These are phyloP conservation scores for Oostethus manadensis DNA, from an alignment of 2,113 vertebrate genomes.

Conservation along the genomic window DNA sequence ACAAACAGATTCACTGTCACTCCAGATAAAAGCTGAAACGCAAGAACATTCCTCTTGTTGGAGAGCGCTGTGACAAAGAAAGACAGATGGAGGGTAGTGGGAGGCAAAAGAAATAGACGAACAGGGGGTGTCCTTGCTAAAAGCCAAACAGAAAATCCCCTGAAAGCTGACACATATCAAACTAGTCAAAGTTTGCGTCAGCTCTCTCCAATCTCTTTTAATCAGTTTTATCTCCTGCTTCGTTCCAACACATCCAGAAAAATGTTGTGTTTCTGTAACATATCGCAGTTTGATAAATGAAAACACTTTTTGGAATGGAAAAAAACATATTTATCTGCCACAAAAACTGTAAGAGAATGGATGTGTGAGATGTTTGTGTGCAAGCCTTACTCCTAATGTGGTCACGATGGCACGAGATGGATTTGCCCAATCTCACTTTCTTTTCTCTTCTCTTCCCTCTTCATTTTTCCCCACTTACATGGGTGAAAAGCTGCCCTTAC, in stretches of 20 bases:
- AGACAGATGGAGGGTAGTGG: conserved; percentile 13
- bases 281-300: conserved; percentile 30
- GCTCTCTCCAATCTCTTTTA: not conserved
- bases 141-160: conserved; percentile 9
- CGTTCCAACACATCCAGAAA: conserved; percentile 5
- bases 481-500: conserved; percentile 17
- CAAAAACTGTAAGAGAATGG: conserved; percentile 24
- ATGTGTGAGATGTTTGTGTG: conserved; percentile 33
- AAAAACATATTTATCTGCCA: conserved; percentile 2
- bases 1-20: conserved; percentile 14
- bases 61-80: conserved; percentile 5
- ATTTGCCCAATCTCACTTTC: conserved; percentile 18
- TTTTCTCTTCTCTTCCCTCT: conserved; percentile 7
- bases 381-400: conserved; percentile 28
- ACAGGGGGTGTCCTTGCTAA: conserved; percentile 15
- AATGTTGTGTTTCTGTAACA: conserved; percentile 1
- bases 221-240: not conserved
- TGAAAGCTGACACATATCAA: conserved; percentile 19
- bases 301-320: conserved; percentile 8
- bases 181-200: not conserved
- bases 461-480: conserved; percentile 9
- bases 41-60: conserved; percentile 15
- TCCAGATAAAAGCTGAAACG: conserved; percentile 13
- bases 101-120: conserved; percentile 28
- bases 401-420: conserved; percentile 36